A percentile compares a stretch with the other conserved stretches of the same genome.
Evolutionary conservation across 2,888 invertebrate species (phyloP).

Genomic region (Microctonus brassicae): DNA sequence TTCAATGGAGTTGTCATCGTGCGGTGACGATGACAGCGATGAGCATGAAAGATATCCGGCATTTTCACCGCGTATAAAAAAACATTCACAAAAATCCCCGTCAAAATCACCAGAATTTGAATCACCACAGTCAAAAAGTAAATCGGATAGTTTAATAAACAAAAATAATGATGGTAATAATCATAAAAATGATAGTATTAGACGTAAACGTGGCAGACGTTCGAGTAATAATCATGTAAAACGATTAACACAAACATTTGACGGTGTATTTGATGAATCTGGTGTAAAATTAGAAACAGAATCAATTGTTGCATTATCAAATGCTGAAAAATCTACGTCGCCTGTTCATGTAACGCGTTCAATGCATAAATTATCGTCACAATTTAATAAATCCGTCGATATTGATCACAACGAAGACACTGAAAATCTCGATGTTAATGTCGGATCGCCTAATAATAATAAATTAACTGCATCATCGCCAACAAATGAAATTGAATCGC

Average conservation of each 20-base stretch:
- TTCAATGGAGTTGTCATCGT: slow-evolving; percentile 37
- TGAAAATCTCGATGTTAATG: slow-evolving; percentile 49
- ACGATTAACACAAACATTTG: slow-evolving; percentile 38
- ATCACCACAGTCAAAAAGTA: not conserved
- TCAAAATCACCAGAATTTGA: slow-evolving; percentile 15
- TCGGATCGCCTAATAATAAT: slow-evolving; percentile 24
- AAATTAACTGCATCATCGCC: slow-evolving; percentile 4
- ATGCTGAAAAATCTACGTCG: not conserved
- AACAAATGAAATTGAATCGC: slow-evolving; percentile 5
- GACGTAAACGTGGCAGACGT: slow-evolving; percentile 17
- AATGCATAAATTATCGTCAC: slow-evolving; percentile 43
- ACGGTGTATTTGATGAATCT: slow-evolving; percentile 40
- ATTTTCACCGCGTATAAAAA: slow-evolving; percentile 35
- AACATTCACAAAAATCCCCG: slow-evolving; percentile 19
- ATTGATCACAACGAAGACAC: slow-evolving; percentile 37
- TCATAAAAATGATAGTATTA: not conserved
- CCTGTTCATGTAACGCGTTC: slow-evolving; percentile 41
- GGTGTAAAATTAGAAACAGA: slow-evolving; percentile 38
- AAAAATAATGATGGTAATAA: slow-evolving; percentile 1
- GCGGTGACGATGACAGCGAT: slow-evolving; percentile 39
- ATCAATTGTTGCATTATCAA: slow-evolving; percentile 17
- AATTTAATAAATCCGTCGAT: slow-evolving; percentile 37
- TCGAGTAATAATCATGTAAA: slow-evolving; percentile 19
- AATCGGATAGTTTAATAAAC: not conserved
- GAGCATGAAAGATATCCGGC: slow-evolving; percentile 41